Conservation (phyloP, 1,140 invertebrate species). For the Drosophila oshimai region DNA sequence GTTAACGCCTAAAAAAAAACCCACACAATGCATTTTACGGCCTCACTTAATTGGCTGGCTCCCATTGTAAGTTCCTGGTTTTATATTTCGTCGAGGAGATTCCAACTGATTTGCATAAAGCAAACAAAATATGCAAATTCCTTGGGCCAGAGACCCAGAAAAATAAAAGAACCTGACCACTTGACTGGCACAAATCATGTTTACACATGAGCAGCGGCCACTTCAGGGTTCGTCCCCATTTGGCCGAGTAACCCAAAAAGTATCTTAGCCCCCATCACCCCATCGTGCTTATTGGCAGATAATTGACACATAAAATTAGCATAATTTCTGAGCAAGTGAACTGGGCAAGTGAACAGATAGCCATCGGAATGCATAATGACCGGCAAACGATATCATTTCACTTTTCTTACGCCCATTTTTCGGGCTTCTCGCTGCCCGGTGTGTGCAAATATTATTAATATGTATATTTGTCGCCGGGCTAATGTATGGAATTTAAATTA, state of each 20-base stretch:
- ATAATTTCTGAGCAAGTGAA: conserved; percentile 72
- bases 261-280: conserved; percentile 3
- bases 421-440: not conserved
- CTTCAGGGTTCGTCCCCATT: conserved; percentile 40
- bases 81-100: conserved; percentile 4
- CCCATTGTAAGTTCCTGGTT: conserved; percentile 30
- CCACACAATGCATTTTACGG: conserved; percentile 28
- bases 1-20: conserved; percentile 21
- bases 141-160: conserved; percentile 33
- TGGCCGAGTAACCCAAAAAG: conserved; percentile 50
- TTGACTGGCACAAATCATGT: conserved; percentile 75
- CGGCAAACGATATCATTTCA: conserved; percentile 66
- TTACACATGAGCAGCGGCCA: conserved; percentile 65
- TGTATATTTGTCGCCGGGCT: conserved; percentile 42
- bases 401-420: conserved; percentile 45
- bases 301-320: conserved; percentile 81
- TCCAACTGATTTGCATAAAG: conserved; percentile 65
- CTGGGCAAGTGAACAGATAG: conserved; percentile 49
- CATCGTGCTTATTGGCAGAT: conserved; percentile 74
- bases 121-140: conserved; percentile 67
- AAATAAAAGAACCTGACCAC: conserved; percentile 49
- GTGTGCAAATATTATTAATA: conserved; percentile 56
- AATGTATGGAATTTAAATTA: conserved; percentile 73
- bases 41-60: conserved; percentile 39
- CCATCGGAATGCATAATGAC: conserved; percentile 75